Base-by-base conservation (phyloP, 2,888 invertebrate genomes). In the Pseudococcus jackbeardsleyi region DNA sequence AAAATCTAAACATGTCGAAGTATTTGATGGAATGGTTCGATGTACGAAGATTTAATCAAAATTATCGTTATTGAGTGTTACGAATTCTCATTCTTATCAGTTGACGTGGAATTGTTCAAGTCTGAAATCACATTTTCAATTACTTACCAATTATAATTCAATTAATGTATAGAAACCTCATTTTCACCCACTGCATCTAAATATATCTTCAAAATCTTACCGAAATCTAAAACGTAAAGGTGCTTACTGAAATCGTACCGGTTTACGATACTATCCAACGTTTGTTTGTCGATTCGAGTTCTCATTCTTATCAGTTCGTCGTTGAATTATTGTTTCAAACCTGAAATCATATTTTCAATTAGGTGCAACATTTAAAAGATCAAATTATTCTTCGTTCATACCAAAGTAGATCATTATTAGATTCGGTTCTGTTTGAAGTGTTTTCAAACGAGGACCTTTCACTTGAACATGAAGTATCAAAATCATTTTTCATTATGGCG, bases 361-460 rank as follows among this genome's bases (percentile, higher is more conserved):
- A 42, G n/a, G n/a, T n/a, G n/a, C 42, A 5, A 6, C 7, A 42
- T 22, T 79, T 9, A 79, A 1, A 33, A 33, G 19, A 79, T 42
- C n/a, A 42, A 17, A 39, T 42, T 33, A 33, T 33, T 33, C 1
- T n/a, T 59, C n/a, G 15, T 4, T n/a, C n/a, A n/a, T 15, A 79
- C 42, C 39, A 0, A 9, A 17, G 39, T 79, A 39, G n/a, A 17
- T 42, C 42, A 19, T n/a, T 64, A 82, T 82, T 82, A 46, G 7
- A 46, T 42, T 82, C 79, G 46, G 46, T 12, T 82, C 46, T 46
- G 46, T 46, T 46, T 46, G 46, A 82, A 64, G 46, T 82, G 22
- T 33, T 19, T 82, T 17, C 17, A 82, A 82, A 82, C 46, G 79
- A 33, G 33, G 19, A 82, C 79, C 79, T 82, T 82, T 82, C 79